Percentiles rank a stretch among this genome's conserved stretches.
Conservation (phyloP, 35 echinoderm and acorn worm species). For the Heliocidaris erythrogramma region DNA sequence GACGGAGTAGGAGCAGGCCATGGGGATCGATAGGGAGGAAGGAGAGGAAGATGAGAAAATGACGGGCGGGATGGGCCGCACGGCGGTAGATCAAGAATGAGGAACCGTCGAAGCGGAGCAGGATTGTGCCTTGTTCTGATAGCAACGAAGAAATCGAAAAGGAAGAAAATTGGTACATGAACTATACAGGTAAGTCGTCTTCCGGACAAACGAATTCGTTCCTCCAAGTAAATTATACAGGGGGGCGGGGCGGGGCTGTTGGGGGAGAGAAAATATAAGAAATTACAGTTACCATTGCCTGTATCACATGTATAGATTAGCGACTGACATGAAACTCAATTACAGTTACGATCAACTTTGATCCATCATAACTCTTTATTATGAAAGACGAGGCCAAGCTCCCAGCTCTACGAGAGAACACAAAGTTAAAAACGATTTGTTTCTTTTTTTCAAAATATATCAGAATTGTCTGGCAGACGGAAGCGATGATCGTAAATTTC, state of each 20-base stretch:
- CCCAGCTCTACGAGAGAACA: too few species aligned
- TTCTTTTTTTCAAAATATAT: not conserved
- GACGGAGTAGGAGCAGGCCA: slow-evolving; percentile 69
- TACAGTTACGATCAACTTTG: too few species aligned
- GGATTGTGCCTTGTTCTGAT: slow-evolving; percentile 37
- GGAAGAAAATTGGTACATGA: not conserved
- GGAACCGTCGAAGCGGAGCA: slow-evolving; percentile 63
- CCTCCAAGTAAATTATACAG: not conserved
- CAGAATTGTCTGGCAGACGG: too few species aligned
- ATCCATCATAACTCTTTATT: too few species aligned
- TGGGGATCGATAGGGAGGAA: slow-evolving; percentile 47
- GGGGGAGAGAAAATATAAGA: too few species aligned
- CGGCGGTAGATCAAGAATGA: slow-evolving; percentile 78
- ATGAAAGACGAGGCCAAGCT: too few species aligned
- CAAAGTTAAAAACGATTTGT: too few species aligned
- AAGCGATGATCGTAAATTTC: too few species aligned
- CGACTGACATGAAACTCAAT: too few species aligned
- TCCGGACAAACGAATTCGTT: not conserved
- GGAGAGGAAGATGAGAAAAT: slow-evolving; percentile 70
- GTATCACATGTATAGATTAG: too few species aligned
- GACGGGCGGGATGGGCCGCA: slow-evolving; percentile 62
- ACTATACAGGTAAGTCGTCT: not conserved
- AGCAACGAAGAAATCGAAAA: too few species aligned
- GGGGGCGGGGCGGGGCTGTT: not conserved
- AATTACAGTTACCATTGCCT: too few species aligned